Percentiles rank a stretch among this genome's conserved stretches.
phyloP scores from a whole-genome alignment of 2,113 vertebrate genomes.

The Periophthalmus modestus region DNA sequence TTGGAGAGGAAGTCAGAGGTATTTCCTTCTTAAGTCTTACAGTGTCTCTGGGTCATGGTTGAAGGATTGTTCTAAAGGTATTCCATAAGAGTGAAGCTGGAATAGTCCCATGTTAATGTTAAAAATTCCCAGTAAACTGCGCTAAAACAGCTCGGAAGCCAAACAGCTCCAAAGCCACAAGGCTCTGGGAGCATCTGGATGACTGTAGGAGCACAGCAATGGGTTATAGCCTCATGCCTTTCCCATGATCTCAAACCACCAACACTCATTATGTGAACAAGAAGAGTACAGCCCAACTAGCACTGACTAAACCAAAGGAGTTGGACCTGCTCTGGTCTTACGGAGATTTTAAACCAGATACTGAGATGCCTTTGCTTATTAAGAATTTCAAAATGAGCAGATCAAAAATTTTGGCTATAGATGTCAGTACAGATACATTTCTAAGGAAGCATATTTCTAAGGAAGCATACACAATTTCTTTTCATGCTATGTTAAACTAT shows the following conservation, averaged over 20 bases:
- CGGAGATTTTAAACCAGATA: background rate
- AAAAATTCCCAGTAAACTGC: constrained; percentile 40
- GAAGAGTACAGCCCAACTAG: constrained; percentile 21
- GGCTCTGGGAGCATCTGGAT: constrained; percentile 63
- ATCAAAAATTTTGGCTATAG: too few relatives aligned
- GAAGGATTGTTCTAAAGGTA: constrained; percentile 54
- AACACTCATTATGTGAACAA: constrained; percentile 48
- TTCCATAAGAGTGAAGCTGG: constrained; percentile 24
- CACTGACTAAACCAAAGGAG: background rate
- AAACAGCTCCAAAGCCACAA: constrained; percentile 57
- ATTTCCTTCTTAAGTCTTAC: constrained; percentile 66
- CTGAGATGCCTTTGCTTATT: background rate
- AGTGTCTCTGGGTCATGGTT: constrained; percentile 42
- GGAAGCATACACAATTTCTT: too few relatives aligned
- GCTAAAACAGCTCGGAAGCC: constrained; percentile 49
- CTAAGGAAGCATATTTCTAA: too few relatives aligned
- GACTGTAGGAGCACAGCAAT: constrained; percentile 50
- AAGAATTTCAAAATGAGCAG: background rate
- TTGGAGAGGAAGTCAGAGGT: constrained; percentile 70
- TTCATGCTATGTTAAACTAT: too few relatives aligned
- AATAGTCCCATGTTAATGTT: constrained; percentile 16
- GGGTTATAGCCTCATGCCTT: constrained; percentile 64
- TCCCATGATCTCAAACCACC: constrained; percentile 70
- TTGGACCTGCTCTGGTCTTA: background rate
- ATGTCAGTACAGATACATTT: too few relatives aligned